Base-by-base conservation (phyloP, 2,797 vertebrate species). In the Danionella dracula region DNA sequence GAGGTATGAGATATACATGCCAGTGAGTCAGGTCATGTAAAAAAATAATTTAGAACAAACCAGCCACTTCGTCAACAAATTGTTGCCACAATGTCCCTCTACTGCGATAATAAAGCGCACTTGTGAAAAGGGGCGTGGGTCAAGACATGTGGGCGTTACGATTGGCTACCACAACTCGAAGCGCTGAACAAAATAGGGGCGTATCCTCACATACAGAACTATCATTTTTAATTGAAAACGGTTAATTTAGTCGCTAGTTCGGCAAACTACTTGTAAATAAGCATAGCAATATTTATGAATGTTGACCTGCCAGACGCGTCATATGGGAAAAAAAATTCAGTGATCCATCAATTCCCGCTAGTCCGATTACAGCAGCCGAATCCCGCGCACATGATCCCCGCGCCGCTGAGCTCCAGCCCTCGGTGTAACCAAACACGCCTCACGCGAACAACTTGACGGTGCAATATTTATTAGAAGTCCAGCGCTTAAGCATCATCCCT, bases 81-180 rank as follows among this genome's bases (percentile, higher is more conserved):
- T 6, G 27, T 34, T 57, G 29, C 10, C 4, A 68, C 76, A 75
- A 70, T 68, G 59, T 77, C 78, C 74, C 66, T 75, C 83, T 66
- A 66, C 85, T 79, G 84, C 84, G 77, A 79, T 81, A 82, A 89
- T 85, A 78, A 27, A 78, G 77, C 74, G n/a, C n/a, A n/a, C 68
- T 79, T 72, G 41, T 21, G 54, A 50, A 70, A 40, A 55, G 54
- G 79, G 80, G 79, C 82, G 84, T 85, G 83, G 9, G 27, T 29
- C 7, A 56, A 38, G 46, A 41, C 8, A 20, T 20, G 55, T 29
- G 66, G 49, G 60, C 48, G 61, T 61, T 17, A 20, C 23, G 17
- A 4, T 35, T 16, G 17, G 32, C 32, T 17, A 13, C 32, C 50
- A 69, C 32, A 62, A 21, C 46, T 63, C 51, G 37, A 51, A 48